Percentiles rank a stretch among this genome's conserved stretches.
Conservation (phyloP, 2,113 vertebrate genomes). For the Talpa occidentalis region DNA sequence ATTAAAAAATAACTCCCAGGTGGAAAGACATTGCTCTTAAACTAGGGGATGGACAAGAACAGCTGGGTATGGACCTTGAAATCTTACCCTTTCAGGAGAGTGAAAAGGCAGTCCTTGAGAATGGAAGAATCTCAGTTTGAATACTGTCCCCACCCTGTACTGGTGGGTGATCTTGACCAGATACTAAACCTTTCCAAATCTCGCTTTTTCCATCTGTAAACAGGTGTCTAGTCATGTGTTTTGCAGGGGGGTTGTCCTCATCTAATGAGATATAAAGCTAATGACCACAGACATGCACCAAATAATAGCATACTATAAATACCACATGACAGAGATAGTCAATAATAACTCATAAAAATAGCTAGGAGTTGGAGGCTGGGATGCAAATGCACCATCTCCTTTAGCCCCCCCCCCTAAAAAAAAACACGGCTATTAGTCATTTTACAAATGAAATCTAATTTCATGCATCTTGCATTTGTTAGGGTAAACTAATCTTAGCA, state of each 20-base stretch:
- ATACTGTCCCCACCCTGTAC: no score
- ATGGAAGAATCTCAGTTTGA: neutral
- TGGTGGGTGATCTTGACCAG: neutral
- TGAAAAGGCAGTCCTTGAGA: neutral
- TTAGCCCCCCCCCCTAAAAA: neutral
- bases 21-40: neutral
- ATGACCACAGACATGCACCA: neutral
- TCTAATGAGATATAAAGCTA: neutral
- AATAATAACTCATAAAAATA: neutral
- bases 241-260: neutral
- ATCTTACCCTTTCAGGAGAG: neutral
- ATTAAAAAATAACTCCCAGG: neutral
- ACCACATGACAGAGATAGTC: neutral
- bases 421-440: neutral
- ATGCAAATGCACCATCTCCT: neutral
- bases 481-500: constrained; percentile 10
- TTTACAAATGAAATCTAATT: constrained; percentile 2
- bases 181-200: neutral
- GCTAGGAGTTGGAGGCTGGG: neutral
- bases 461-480: neutral
- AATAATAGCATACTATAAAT: neutral
- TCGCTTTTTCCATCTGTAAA: constrained; percentile 3
- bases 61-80: neutral
- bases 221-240: neutral
- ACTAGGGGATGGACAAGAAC: neutral